Evolutionary conservation across 2,888 invertebrate species (phyloP).

Genomic region (Eucera pruinosa): DNA sequence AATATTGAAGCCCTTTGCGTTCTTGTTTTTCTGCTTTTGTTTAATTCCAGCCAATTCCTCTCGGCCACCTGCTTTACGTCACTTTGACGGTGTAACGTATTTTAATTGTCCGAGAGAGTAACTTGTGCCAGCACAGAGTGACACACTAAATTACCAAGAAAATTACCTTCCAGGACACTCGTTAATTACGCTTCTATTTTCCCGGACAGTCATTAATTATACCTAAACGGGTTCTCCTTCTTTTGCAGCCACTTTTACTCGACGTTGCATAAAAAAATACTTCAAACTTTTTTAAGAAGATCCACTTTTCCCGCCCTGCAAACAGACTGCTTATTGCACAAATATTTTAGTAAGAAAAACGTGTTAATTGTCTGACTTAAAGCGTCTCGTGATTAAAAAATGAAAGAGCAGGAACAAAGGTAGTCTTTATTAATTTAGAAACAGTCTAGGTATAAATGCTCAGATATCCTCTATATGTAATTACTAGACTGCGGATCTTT

Average conservation of each 20-base stretch:
- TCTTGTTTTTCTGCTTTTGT: background rate
- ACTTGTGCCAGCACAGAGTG: constrained; percentile 23
- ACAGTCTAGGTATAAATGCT: too few relatives aligned
- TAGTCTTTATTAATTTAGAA: too few relatives aligned
- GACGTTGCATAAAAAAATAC: constrained; percentile 27
- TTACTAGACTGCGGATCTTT: too few relatives aligned
- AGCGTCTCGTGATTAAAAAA: too few relatives aligned
- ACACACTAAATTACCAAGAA: constrained; percentile 57
- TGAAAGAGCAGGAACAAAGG: too few relatives aligned
- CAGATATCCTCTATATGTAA: too few relatives aligned
- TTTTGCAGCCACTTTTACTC: constrained; percentile 10
- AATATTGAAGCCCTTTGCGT: background rate
- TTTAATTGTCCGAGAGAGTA: constrained; percentile 16
- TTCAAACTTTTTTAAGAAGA: constrained; percentile 10
- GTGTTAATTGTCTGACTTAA: background rate
- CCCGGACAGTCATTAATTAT: constrained; percentile 58
- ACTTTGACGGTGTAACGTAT: constrained; percentile 28
- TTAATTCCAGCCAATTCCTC: constrained; percentile 2
- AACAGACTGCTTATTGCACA: background rate
- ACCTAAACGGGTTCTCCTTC: constrained; percentile 18
- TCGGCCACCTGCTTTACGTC: background rate
- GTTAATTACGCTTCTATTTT: constrained; percentile 60
- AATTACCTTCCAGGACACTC: constrained; percentile 51
- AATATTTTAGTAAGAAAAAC: background rate
- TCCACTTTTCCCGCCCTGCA: background rate